Evolutionary conservation across 2,888 invertebrate genomes (phyloP).

Genomic region (Romanomermis culicivorax): DNA sequence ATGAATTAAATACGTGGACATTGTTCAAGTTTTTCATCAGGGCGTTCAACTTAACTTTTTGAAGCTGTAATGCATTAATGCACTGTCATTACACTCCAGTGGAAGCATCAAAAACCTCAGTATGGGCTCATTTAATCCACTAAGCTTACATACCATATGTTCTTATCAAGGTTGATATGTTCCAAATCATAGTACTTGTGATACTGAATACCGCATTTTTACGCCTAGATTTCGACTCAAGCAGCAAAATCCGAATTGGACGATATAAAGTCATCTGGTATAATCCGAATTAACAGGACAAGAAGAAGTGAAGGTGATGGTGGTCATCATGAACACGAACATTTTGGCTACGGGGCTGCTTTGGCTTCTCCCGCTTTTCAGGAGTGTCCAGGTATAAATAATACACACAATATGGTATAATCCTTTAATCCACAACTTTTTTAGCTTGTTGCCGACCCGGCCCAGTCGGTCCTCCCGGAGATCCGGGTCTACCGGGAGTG

Average conservation of each 20-base stretch:
- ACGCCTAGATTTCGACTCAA: background rate
- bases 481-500: slow-evolving; percentile 24
- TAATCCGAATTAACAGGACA: background rate
- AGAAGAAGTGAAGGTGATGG: background rate
- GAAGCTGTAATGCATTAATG: too few relatives aligned
- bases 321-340: background rate
- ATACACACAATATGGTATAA: background rate
- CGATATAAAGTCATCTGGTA: background rate
- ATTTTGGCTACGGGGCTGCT: background rate
- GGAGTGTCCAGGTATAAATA: slow-evolving; percentile 24
- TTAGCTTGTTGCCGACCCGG: slow-evolving; percentile 17
- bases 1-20: too few relatives aligned
- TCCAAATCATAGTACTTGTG: too few relatives aligned
- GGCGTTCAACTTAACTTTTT: too few relatives aligned
- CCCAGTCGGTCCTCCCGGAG: slow-evolving; percentile 20
- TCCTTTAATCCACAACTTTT: background rate
- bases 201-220: too few relatives aligned
- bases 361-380: slow-evolving; percentile 16
- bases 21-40: too few relatives aligned
- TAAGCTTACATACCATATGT: too few relatives aligned
- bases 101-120: too few relatives aligned
- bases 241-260: background rate
- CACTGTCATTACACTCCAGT: too few relatives aligned
- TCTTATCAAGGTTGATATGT: too few relatives aligned
- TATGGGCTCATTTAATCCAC: too few relatives aligned